These are phyloP conservation scores for Lochmaea crataegi DNA, from an alignment of 2,888 invertebrate species.

Conservation along the genomic window DNA sequence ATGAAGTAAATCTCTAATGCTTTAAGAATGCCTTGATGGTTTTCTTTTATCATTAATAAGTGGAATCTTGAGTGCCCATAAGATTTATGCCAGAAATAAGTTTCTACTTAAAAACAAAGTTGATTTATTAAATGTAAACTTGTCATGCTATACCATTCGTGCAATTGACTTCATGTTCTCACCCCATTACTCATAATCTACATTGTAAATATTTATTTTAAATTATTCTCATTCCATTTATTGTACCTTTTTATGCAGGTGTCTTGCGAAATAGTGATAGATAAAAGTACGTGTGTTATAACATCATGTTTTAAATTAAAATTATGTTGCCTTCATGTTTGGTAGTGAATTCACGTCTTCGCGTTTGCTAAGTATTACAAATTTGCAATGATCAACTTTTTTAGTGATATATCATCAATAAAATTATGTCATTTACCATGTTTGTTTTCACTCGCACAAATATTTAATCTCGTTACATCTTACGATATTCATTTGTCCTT, in stretches of 20 bases:
- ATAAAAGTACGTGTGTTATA: constrained; percentile 32
- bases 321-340: constrained; percentile 26
- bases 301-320: constrained; percentile 28
- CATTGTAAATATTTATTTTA: background rate
- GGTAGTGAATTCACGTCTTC: constrained; percentile 33
- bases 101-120: no score
- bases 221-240: background rate
- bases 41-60: no score
- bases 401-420: constrained; percentile 27
- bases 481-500: constrained; percentile 13
- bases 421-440: constrained; percentile 36
- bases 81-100: no score
- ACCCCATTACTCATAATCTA: background rate
- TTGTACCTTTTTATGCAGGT: background rate
- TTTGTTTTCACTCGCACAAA: constrained; percentile 34
- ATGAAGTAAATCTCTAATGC: no score
- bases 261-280: constrained; percentile 9
- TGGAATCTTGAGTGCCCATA: no score
- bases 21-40: no score
- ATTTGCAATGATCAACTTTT: constrained; percentile 37
- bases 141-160: no score
- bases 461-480: constrained; percentile 7
- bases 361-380: constrained; percentile 36
- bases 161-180: no score
- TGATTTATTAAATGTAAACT: no score